Conservation (phyloP, 1,140 invertebrate species). For the Drosophila jambulina region DNA sequence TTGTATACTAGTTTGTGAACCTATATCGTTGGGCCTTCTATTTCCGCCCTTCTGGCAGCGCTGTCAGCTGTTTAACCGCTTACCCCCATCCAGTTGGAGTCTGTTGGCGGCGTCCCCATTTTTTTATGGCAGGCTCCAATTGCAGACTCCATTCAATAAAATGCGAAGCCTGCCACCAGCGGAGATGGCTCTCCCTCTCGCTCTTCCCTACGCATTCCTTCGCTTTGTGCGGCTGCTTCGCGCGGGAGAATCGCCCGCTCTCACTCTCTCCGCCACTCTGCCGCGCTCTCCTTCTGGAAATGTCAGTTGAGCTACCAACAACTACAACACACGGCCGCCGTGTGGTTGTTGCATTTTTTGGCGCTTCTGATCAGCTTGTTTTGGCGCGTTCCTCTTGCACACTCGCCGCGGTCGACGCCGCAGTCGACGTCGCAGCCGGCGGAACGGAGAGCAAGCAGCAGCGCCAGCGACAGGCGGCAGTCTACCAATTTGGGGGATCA, state of each 20-base stretch:
- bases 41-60: slow-evolving; percentile 51
- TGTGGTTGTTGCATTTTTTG: slow-evolving; percentile 76
- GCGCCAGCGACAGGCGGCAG: slow-evolving; percentile 20
- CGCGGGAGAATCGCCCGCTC: slow-evolving; percentile 46
- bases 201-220: slow-evolving; percentile 29
- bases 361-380: slow-evolving; percentile 63
- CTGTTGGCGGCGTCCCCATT: slow-evolving; percentile 27
- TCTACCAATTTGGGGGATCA: slow-evolving; percentile 57
- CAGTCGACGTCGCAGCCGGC: slow-evolving; percentile 24
- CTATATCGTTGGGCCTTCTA: not conserved
- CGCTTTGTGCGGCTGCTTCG: slow-evolving; percentile 50
- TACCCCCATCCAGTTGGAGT: slow-evolving; percentile 19
- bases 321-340: slow-evolving; percentile 31
- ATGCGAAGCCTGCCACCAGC: slow-evolving; percentile 53
- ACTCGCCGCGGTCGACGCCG: slow-evolving; percentile 43
- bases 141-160: slow-evolving; percentile 57
- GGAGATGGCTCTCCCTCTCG: slow-evolving; percentile 20
- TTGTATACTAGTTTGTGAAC: not conserved
- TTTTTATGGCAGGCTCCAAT: slow-evolving; percentile 37
- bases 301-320: slow-evolving; percentile 61
- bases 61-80: slow-evolving; percentile 51
- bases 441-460: slow-evolving; percentile 12
- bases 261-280: slow-evolving; percentile 16
- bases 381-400: slow-evolving; percentile 71
- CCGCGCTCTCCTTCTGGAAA: slow-evolving; percentile 38